Evolutionary conservation across 2,888 invertebrate species (phyloP).

Genomic region (Erebia epiphron): DNA sequence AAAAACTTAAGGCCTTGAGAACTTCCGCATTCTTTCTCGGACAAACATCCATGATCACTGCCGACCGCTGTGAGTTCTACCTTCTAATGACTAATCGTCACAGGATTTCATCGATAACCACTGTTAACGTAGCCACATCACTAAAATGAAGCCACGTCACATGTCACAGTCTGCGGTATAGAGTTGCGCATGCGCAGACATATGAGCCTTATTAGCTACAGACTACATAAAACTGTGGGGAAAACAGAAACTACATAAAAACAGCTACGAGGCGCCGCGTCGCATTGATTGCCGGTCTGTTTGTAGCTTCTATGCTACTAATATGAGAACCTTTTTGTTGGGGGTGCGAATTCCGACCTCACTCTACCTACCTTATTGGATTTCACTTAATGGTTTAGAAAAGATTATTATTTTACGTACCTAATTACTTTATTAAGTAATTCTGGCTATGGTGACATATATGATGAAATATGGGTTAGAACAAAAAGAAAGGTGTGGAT

Average conservation of each 20-base stretch:
- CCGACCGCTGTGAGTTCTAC: no score
- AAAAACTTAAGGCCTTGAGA: no score
- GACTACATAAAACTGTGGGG: not conserved
- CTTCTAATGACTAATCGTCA: no score
- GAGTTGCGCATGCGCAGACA: constrained; percentile 12
- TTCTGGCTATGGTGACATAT: no score
- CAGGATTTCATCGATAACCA: not conserved
- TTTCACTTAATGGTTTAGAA: no score
- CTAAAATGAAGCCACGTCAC: not conserved
- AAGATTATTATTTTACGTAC: no score
- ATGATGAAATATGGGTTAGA: no score
- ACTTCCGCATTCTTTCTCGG: no score
- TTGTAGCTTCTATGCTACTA: constrained; percentile 1
- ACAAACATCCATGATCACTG: no score
- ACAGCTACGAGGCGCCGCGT: constrained; percentile 1
- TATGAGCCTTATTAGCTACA: constrained; percentile 14
- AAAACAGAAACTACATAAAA: constrained; percentile 11
- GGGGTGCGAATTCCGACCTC: not conserved
- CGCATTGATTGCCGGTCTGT: constrained; percentile 2
- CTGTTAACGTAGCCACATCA: not conserved
- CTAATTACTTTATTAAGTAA: no score
- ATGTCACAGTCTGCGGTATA: constrained; percentile 16
- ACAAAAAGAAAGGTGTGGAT: no score
- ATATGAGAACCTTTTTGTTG: not conserved
- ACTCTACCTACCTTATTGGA: no score